Conservation (phyloP, 2,797 vertebrate genomes). For the Trichosurus vulpecula region DNA sequence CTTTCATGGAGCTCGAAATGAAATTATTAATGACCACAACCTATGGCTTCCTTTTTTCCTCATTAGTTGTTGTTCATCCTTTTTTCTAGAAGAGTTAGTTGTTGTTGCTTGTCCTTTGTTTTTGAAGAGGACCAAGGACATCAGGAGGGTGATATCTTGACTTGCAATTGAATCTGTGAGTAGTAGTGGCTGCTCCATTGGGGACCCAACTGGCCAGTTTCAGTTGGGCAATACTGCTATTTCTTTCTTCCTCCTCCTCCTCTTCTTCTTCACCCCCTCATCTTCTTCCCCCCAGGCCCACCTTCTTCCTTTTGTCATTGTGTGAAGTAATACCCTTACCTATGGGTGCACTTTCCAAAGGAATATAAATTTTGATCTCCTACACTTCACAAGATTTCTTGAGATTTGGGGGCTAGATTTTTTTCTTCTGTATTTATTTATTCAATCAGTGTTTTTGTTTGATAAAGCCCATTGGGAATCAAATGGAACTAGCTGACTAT, state of each 20-base stretch:
- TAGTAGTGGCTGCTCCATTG: background rate
- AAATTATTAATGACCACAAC: background rate
- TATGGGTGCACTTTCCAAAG: background rate
- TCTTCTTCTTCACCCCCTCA: background rate
- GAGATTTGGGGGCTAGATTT: background rate
- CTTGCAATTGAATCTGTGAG: background rate
- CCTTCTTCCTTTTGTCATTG: too few relatives aligned
- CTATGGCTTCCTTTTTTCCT: background rate
- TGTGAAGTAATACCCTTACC: background rate
- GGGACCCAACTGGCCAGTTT: background rate
- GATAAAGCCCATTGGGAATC: background rate
- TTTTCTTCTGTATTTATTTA: background rate
- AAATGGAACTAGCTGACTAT: background rate
- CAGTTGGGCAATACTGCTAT: background rate
- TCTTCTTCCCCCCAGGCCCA: rapidly evolving
- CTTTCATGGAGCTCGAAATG: background rate
- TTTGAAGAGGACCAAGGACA: background rate
- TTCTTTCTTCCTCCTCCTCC: background rate
- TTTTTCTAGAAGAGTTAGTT: too few relatives aligned
- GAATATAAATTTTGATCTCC: too few relatives aligned
- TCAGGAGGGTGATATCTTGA: background rate
- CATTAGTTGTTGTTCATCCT: background rate
- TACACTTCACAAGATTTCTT: too few relatives aligned
- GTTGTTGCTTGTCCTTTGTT: too few relatives aligned
- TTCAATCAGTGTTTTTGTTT: background rate